A percentile compares a stretch with the other conserved stretches of the same genome.
phyloP scores from a whole-genome alignment of 2,797 vertebrate genomes.

The Bradypus variegatus region DNA sequence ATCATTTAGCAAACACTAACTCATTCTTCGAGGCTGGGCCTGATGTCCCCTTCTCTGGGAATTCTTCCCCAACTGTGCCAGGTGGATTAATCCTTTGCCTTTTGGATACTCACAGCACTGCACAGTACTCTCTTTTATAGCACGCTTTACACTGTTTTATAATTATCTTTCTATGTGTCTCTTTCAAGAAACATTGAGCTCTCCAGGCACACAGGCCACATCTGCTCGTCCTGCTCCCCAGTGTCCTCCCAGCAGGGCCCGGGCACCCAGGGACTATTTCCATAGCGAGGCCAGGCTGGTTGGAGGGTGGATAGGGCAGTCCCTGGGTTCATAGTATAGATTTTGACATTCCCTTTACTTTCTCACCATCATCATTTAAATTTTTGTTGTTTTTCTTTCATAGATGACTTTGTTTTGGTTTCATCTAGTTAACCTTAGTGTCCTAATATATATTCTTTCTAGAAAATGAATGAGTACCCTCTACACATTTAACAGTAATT shows the following conservation, averaged over 20 bases:
- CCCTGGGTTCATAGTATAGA: fast-evolving
- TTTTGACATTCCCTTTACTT: neutral
- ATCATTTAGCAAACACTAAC: neutral
- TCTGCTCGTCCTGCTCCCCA: neutral
- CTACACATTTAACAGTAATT: no score
- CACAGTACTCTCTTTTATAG: neutral
- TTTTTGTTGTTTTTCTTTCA: neutral
- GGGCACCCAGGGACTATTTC: neutral
- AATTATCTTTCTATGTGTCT: neutral
- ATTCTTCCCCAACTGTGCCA: neutral
- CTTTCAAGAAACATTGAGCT: neutral
- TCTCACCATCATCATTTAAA: neutral
- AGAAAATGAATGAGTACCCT: neutral
- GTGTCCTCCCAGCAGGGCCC: neutral
- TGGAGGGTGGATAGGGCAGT: no score
- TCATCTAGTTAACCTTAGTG: neutral
- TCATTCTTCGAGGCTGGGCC: neutral
- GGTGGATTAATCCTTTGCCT: no score
- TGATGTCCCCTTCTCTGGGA: neutral
- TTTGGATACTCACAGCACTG: neutral
- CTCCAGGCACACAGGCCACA: neutral
- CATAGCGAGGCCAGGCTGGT: neutral
- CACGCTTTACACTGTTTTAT: neutral
- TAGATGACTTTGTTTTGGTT: neutral
- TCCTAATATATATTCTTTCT: neutral